A percentile compares a stretch with the other conserved stretches of the same genome.
phyloP scores from a whole-genome alignment of 2,797 vertebrate genomes.

The Amblyraja radiata region DNA sequence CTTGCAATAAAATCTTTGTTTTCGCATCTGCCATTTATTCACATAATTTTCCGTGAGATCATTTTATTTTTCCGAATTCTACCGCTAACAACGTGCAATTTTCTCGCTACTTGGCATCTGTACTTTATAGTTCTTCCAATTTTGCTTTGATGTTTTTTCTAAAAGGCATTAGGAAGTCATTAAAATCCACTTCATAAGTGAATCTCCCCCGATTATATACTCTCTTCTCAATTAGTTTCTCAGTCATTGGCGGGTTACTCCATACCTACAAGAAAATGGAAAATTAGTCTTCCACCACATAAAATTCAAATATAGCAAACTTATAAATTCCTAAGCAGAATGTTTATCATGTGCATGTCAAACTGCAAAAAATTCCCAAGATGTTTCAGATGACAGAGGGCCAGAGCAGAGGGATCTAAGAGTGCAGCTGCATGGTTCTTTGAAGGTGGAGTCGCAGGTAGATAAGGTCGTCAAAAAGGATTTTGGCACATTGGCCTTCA shows the following conservation, averaged over 20 bases:
- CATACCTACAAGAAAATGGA: slow-evolving; percentile 60
- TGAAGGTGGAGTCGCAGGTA: too few relatives aligned
- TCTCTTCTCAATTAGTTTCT: slow-evolving; percentile 63
- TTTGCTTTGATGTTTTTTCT: slow-evolving; percentile 58
- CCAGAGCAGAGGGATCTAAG: too few relatives aligned
- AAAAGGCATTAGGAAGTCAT: slow-evolving; percentile 69
- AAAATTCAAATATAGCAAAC: neutral
- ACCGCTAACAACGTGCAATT: neutral
- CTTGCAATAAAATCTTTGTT: neutral
- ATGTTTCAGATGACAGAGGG: too few relatives aligned
- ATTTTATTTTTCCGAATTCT: neutral
- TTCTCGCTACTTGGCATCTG: neutral
- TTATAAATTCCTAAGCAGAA: too few relatives aligned
- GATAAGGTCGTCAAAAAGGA: too few relatives aligned
- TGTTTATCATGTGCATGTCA: too few relatives aligned
- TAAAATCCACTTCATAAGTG: slow-evolving; percentile 63
- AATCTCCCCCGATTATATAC: slow-evolving; percentile 56
- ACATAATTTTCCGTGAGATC: neutral
- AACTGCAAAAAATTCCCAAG: too few relatives aligned
- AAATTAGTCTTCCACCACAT: slow-evolving; percentile 37
- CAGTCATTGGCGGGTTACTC: slow-evolving; percentile 65
- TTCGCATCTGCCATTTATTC: neutral
- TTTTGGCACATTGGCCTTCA: too few relatives aligned
- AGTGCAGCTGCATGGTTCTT: too few relatives aligned
- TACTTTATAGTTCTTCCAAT: slow-evolving; percentile 45